Evolutionary conservation across 2,888 invertebrate species (phyloP), one percentile per base, ranked within the genome.

Genomic region (Cheilosia scutellata): DNA sequence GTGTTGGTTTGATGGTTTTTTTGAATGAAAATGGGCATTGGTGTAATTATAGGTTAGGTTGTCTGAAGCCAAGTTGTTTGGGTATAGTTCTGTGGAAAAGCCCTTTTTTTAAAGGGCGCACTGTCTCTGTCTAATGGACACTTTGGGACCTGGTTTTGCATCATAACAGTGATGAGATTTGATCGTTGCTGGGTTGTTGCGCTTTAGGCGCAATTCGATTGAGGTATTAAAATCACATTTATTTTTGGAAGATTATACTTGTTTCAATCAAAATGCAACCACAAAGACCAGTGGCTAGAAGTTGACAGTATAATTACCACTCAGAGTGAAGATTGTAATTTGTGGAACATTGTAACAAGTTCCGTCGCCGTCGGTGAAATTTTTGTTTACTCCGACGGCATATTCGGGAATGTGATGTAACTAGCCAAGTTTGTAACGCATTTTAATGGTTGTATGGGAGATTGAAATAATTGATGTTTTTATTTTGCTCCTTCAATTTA

Each of bases 241-340:
- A 70, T 82, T 82, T 82, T 47, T 44, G 40, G 62, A 65, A 47
- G 49, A 80, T 62, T 53, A 20, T 20, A 62, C 55, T 51, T n/a
- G 53, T 55, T 62, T 40, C 31, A 58, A 62, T 58, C 40, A 57
- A n/a, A 51, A 27, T 37, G 40, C 20, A 71, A 20, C 42, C 13
- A 42, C 57, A 25, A 86, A 86, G 63, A 86, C 86, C 86, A 82
- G 86, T 86, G 86, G 86, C 86, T 86, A 86, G 82, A 86, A 68
- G 25, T 51, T 82, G 82, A 82, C 82, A 86, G 29, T 62, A 44
- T 82, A 82, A 86, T 86, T 68, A 53, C 42, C 11, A 13, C 47
- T 27, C 27, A 33, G 13, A 55, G 66, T 74, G 60, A 40, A 55
- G 20, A n/a, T 33, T 55, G 7, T 53, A 42, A 65, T 72, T 25